These are phyloP conservation scores for Anthophora plumipes DNA, from an alignment of 2,888 invertebrate species.

Conservation along the genomic window DNA sequence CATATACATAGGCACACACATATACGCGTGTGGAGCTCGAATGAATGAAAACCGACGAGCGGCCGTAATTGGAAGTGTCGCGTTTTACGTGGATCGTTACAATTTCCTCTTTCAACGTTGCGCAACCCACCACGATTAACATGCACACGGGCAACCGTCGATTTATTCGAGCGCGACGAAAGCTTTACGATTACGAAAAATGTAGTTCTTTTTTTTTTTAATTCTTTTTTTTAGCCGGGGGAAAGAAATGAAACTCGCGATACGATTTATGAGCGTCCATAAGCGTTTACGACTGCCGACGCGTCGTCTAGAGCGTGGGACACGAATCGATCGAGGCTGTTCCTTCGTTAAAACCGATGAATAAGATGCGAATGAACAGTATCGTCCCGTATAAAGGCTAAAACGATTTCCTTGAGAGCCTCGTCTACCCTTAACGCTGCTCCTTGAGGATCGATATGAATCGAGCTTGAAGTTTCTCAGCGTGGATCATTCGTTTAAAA, in stretches of 20 bases:
- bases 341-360: constrained; percentile 31
- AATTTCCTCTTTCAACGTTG: constrained; percentile 53
- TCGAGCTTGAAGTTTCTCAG: no score
- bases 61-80: constrained; percentile 57
- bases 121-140: constrained; percentile 42
- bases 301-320: constrained; percentile 22
- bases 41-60: constrained; percentile 50
- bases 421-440: not conserved
- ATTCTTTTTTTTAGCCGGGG: not conserved
- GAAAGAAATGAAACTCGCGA: constrained; percentile 11
- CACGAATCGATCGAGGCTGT: constrained; percentile 35
- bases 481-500: no score
- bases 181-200: constrained; percentile 27
- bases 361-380: constrained; percentile 6
- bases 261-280: constrained; percentile 45
- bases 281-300: constrained; percentile 49
- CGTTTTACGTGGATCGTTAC: constrained; percentile 48
- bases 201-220: not conserved
- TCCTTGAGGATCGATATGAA: no score
- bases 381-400: constrained; percentile 8
- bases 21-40: not conserved
- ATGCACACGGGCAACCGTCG: constrained; percentile 4
- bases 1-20: constrained; percentile 5
- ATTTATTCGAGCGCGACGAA: constrained; percentile 16
- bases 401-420: constrained; percentile 31